Conservation (phyloP, 2,113 vertebrate genomes). For the Zapus hudsonius region DNA sequence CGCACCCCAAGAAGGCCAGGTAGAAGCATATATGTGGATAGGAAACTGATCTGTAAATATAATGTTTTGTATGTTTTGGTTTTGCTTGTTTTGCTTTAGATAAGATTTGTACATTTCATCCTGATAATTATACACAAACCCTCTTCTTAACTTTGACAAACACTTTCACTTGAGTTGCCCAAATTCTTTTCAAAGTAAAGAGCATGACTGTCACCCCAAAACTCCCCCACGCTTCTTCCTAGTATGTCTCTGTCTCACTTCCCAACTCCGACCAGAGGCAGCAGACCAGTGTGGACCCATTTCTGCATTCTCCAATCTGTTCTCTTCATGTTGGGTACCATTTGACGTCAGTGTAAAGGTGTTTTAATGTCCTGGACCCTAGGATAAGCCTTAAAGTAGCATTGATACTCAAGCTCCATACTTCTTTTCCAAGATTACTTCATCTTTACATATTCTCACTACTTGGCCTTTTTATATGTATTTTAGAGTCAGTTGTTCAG, state of each 20-base stretch:
- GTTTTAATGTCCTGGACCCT: no score
- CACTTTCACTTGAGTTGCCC: not conserved
- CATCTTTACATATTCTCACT: not conserved
- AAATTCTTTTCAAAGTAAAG: not conserved
- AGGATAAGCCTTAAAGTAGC: not conserved
- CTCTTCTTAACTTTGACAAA: not conserved
- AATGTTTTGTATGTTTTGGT: not conserved
- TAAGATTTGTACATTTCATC: not conserved
- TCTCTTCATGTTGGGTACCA: not conserved
- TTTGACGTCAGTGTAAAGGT: no score
- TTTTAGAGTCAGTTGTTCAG: not conserved
- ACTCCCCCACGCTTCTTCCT: not conserved
- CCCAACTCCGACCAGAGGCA: not conserved
- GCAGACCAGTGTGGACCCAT: not conserved
- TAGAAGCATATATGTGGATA: not conserved
- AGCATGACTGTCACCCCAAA: not conserved
- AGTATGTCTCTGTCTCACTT: not conserved
- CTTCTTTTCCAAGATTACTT: not conserved
- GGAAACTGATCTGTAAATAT: not conserved
- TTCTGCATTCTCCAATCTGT: not conserved
- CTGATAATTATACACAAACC: not conserved
- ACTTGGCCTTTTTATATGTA: not conserved
- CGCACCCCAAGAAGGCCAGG: not conserved
- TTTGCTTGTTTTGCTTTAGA: not conserved
- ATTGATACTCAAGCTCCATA: not conserved